phyloP scores from a whole-genome alignment of 2,888 invertebrate genomes.

The Amphiduros pacificus region DNA sequence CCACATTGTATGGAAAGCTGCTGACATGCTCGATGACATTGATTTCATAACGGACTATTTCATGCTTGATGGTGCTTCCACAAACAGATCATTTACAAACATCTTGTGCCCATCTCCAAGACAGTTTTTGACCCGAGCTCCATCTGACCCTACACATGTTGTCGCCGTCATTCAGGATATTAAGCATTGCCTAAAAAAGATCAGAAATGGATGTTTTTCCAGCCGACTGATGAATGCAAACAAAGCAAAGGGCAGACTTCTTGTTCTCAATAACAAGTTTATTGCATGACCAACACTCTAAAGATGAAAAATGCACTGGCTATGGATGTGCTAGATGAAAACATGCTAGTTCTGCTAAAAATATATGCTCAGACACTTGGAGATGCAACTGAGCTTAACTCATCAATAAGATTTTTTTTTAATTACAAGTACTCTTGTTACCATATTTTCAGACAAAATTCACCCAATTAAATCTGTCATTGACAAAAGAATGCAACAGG shows the following conservation, averaged over 20 bases:
- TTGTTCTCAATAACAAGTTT: background rate
- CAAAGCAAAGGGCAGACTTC: background rate
- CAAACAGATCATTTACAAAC: background rate
- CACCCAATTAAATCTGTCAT: too few species aligned
- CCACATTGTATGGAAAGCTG: background rate
- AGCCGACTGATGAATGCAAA: background rate
- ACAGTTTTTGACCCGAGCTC: background rate
- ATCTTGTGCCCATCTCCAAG: background rate
- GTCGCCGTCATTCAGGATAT: background rate
- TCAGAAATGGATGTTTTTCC: background rate
- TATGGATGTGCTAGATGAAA: background rate
- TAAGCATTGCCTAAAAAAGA: constrained; percentile 1
- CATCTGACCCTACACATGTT: background rate
- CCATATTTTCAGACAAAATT: too few species aligned
- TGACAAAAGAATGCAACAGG: too few species aligned
- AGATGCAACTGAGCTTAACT: too few species aligned
- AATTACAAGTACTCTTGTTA: too few species aligned
- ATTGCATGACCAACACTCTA: background rate
- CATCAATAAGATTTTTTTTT: too few species aligned
- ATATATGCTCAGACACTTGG: background rate
- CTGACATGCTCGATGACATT: background rate
- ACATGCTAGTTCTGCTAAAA: background rate
- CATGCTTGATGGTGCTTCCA: background rate
- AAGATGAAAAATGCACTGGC: background rate
- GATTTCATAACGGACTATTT: background rate